phyloP scores from a whole-genome alignment of 1,140 invertebrate genomes.

The Aphelenchoides fujianensis region DNA sequence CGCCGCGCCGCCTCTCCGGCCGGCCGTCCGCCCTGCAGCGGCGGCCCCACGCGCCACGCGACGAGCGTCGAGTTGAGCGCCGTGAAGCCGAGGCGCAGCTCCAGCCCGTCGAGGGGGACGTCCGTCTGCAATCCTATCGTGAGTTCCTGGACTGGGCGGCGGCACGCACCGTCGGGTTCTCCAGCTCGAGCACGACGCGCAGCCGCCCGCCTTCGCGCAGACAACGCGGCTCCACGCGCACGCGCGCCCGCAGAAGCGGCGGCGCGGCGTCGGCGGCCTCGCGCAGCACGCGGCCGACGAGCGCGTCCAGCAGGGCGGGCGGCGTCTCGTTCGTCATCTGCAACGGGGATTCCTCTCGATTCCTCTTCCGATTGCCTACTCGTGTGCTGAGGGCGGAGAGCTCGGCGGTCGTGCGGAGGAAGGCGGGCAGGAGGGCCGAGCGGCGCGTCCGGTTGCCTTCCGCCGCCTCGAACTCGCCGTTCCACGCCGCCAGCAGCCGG shows the following conservation, averaged over 20 bases:
- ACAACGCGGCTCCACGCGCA: conserved; percentile 7
- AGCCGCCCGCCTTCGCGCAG: background rate
- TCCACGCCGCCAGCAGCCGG: background rate
- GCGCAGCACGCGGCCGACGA: background rate
- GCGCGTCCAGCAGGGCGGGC: conserved; percentile 2
- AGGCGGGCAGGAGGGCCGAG: background rate
- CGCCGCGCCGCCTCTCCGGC: background rate
- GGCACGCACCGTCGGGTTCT: conserved; percentile 20
- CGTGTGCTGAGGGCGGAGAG: background rate
- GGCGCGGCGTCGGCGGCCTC: background rate
- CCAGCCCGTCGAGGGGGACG: background rate
- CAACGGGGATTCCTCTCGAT: no score
- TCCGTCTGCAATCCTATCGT: conserved; percentile 2
- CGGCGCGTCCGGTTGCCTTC: no score
- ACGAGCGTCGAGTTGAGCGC: background rate
- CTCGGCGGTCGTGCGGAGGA: conserved; percentile 3
- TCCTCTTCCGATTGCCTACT: no score
- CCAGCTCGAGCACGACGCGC: background rate
- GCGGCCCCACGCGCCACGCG: background rate
- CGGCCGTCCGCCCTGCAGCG: background rate
- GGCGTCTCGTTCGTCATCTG: background rate
- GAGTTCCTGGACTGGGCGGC: no score
- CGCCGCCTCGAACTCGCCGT: background rate
- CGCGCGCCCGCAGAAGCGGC: background rate
- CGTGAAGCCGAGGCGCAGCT: background rate